These are phyloP conservation scores for Vidua chalybeata DNA, from an alignment of 2,113 vertebrate species.

Conservation along the genomic window DNA sequence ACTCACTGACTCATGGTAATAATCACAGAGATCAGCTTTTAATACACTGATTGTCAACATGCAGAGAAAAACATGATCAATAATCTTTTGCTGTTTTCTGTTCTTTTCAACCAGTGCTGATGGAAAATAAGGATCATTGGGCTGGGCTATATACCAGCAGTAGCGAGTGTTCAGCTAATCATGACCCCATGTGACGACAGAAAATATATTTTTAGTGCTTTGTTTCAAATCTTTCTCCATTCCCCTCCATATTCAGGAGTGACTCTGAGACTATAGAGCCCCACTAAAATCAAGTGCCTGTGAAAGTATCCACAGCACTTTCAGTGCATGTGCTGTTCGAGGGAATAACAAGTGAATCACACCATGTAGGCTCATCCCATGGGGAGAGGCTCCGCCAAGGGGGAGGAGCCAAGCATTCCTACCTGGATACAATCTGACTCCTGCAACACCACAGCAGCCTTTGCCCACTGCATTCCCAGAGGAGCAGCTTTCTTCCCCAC, in stretches of 20 bases:
- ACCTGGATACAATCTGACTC: too few relatives aligned
- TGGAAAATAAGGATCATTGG: background rate
- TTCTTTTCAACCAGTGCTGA: background rate
- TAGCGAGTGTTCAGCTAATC: rapidly evolving
- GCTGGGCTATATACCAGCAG: background rate
- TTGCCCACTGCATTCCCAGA: too few relatives aligned
- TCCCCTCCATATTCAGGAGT: background rate
- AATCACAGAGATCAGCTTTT: background rate
- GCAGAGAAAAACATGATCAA: background rate
- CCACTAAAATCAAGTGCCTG: background rate
- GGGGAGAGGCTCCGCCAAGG: too few relatives aligned
- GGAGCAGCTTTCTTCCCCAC: too few relatives aligned
- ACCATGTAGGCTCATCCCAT: rapidly evolving
- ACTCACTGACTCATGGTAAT: background rate
- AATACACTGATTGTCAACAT: background rate
- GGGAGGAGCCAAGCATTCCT: too few relatives aligned
- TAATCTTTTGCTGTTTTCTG: background rate
- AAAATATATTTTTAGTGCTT: background rate
- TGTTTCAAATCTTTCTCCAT: background rate
- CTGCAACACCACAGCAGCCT: too few relatives aligned
- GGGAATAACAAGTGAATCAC: too few relatives aligned
- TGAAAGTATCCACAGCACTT: background rate
- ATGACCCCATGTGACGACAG: rapidly evolving
- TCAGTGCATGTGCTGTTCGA: rapidly evolving
- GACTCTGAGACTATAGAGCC: background rate